Base-by-base conservation (phyloP, 2,888 invertebrate genomes). In the Plagodis pulveraria region DNA sequence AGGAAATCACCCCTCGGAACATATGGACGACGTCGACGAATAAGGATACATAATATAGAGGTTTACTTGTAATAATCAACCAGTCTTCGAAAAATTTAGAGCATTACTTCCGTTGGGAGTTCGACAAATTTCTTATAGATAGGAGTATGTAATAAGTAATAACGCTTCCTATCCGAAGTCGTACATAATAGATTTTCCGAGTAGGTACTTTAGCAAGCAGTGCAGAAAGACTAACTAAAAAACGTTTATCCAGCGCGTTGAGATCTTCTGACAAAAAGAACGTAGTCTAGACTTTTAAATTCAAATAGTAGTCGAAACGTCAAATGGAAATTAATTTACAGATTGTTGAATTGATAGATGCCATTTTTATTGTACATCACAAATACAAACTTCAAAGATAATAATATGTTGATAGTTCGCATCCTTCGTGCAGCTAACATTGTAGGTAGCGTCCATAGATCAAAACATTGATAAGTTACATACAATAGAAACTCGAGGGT, bases 161-260 rank as follows among this genome's bases (percentile, higher is more conserved):
- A n/a, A 35, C n/a, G 22, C 46, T 45, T 56, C 5, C 12, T 35
- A 49, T 56, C 5, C 12, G 22, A 49, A 56, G 40, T 44, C 40
- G 22, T 22, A 8, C 38, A 38, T 38, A 38, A 5, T 38, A 38
- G 7, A 9, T 38, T 8, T 9, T 22, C 4, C 22, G 22, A 22
- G 38, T 38, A 38, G 38, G 38, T 38, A 38, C 38, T 8, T 5
- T 56, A 51, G 50, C 46, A 35, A 36, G 42, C 38, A 36, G 43
- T 52, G n/a, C 40, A 40, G 41, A 49, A 52, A 43, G 22, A 44
- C 42, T 43, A 50, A 55, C 54, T 50, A 50, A 50, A 54, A 50
- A 59, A 50, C 50, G 47, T n/a, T 41, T 50, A 45, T 8, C 33
- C 42, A 9, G 22, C 50, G 46, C 36, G 35, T 22, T 22, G 22